phyloP scores from a whole-genome alignment of 2,113 vertebrate species.

The Lampris megalopsis region DNA sequence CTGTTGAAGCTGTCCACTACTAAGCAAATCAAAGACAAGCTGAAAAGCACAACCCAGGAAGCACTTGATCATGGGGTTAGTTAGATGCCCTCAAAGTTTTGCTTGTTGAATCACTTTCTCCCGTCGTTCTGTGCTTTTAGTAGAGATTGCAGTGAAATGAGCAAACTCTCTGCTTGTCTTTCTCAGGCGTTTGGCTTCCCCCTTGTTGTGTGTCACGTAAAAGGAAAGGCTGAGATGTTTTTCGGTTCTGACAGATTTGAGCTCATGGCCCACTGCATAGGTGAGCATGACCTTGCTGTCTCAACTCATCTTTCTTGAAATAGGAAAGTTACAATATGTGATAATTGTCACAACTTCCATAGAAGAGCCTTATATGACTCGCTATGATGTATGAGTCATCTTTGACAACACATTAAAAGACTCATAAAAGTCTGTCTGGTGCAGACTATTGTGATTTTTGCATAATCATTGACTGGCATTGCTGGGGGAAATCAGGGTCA shows the following conservation, averaged over 20 bases:
- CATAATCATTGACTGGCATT: neutral
- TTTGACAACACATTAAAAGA: no score
- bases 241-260: conserved; percentile 95
- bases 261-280: conserved; percentile 87
- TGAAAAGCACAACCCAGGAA: conserved; percentile 84
- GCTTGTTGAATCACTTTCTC: neutral
- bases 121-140: neutral
- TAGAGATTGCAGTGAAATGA: neutral
- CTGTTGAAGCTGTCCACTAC: conserved; percentile 76
- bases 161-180: neutral
- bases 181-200: conserved; percentile 92
- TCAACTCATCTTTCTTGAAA: neutral
- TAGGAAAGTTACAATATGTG: no score
- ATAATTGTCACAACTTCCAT: no score
- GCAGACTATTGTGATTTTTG: neutral
- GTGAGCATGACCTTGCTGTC: conserved; percentile 82
- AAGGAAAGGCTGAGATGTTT: conserved; percentile 83
- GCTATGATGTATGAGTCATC: no score
- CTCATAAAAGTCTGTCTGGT: no score
- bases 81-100: conserved; percentile 3
- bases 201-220: conserved; percentile 82
- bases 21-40: conserved; percentile 86
- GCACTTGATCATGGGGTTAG: conserved; percentile 87
- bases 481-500: neutral
- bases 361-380: no score